Percentiles rank a stretch among this genome's conserved stretches.
These are phyloP conservation scores for Colostygia pectinataria DNA, from an alignment of 2,888 invertebrate species.

Conservation along the genomic window DNA sequence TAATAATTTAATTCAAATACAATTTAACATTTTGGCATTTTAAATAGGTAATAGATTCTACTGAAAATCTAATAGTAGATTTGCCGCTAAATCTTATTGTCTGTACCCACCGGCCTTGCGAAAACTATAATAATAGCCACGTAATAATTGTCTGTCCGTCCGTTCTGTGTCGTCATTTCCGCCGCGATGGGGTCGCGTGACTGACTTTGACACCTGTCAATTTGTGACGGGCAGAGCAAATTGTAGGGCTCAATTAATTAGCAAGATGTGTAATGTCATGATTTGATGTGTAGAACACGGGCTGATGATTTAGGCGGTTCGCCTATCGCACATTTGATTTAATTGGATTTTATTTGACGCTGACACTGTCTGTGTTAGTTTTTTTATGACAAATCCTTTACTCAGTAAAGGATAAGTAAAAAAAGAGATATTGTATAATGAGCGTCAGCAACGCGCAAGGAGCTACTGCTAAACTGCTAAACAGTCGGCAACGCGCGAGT, in stretches of 20 bases:
- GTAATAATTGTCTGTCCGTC: conserved; percentile 37
- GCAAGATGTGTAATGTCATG: neutral
- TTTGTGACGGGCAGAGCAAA: conserved; percentile 12
- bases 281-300: neutral
- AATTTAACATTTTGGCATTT: neutral
- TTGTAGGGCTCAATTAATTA: conserved; percentile 7
- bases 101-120: conserved; percentile 24
- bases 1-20: neutral
- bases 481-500: too few species aligned
- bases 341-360: too few species aligned
- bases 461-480: too few species aligned
- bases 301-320: neutral
- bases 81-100: conserved; percentile 12
- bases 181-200: conserved; percentile 34
- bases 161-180: conserved; percentile 40
- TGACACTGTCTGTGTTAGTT: too few species aligned
- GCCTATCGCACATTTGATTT: too few species aligned
- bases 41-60: too few species aligned
- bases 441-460: too few species aligned
- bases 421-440: too few species aligned
- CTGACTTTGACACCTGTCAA: conserved; percentile 26
- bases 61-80: too few species aligned
- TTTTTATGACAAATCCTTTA: too few species aligned
- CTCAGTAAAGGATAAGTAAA: too few species aligned
- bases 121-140: conserved; percentile 31